Percentiles rank a stretch among this genome's conserved stretches.
phyloP scores from a whole-genome alignment of 1,140 invertebrate species.

The Panulirus ornatus region DNA sequence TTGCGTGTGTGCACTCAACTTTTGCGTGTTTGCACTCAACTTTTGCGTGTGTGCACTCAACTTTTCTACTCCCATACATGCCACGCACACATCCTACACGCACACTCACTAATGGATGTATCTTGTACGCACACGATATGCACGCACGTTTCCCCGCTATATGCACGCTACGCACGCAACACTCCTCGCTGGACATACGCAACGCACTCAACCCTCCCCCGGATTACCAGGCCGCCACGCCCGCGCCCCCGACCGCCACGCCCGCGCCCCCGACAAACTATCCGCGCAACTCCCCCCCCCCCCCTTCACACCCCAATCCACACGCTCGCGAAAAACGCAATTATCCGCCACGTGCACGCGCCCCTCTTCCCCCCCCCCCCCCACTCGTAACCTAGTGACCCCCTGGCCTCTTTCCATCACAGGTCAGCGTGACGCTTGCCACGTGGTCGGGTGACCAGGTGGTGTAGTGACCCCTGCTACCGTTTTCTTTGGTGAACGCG shows the following conservation, averaged over 20 bases:
- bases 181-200: neutral
- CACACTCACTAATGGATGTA: neutral
- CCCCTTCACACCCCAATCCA: neutral
- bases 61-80: neutral
- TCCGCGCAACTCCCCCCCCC: neutral
- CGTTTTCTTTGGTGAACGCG: too few species aligned
- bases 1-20: too few species aligned
- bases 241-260: neutral
- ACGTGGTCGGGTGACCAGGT: too few species aligned
- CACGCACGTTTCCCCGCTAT: neutral
- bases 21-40: too few species aligned
- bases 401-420: too few species aligned
- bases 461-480: too few species aligned
- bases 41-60: neutral
- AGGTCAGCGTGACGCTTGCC: too few species aligned
- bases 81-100: too few species aligned
- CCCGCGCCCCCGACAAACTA: neutral
- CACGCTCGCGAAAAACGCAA: neutral
- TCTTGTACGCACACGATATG: neutral
- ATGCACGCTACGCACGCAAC: neutral
- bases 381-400: too few species aligned
- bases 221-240: neutral
- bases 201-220: neutral
- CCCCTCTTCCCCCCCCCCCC: too few species aligned
- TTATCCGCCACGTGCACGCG: neutral